These are phyloP conservation scores for Melanaphis sacchari DNA, from an alignment of 1,140 invertebrate genomes.

Conservation along the genomic window DNA sequence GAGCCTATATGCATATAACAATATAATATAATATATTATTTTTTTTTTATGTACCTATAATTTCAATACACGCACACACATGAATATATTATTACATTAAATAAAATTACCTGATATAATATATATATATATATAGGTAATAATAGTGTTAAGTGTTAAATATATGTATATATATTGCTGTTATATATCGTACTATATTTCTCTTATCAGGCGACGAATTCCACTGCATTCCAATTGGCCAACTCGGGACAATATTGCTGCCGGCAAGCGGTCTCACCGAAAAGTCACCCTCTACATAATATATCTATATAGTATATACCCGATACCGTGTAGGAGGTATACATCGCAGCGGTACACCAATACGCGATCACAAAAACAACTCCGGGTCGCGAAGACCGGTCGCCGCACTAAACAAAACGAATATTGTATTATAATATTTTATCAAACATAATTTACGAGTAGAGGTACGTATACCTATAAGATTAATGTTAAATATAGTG, in stretches of 20 bases:
- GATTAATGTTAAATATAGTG: too few relatives aligned
- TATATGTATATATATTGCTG: neutral
- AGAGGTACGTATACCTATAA: neutral
- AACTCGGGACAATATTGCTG: neutral
- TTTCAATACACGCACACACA: neutral
- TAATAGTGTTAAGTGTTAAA: too few relatives aligned
- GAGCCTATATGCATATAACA: constrained; percentile 10
- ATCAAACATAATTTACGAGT: too few relatives aligned
- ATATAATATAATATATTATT: neutral
- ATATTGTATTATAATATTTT: neutral
- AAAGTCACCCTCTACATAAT: constrained; percentile 42
- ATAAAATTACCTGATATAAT: too few relatives aligned
- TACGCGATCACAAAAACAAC: neutral
- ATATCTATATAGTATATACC: neutral
- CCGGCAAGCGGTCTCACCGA: neutral
- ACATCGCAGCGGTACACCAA: too few relatives aligned
- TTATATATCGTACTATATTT: too few relatives aligned
- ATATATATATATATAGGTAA: too few relatives aligned
- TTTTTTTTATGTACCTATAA: neutral
- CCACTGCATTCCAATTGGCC: constrained; percentile 15
- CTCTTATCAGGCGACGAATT: constrained; percentile 43
- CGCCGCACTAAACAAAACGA: neutral
- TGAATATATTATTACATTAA: too few relatives aligned
- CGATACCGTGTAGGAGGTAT: neutral
- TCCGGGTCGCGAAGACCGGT: neutral